Evolutionary conservation across 2,113 vertebrate species (phyloP).

Genomic region (Engystomops pustulosus): DNA sequence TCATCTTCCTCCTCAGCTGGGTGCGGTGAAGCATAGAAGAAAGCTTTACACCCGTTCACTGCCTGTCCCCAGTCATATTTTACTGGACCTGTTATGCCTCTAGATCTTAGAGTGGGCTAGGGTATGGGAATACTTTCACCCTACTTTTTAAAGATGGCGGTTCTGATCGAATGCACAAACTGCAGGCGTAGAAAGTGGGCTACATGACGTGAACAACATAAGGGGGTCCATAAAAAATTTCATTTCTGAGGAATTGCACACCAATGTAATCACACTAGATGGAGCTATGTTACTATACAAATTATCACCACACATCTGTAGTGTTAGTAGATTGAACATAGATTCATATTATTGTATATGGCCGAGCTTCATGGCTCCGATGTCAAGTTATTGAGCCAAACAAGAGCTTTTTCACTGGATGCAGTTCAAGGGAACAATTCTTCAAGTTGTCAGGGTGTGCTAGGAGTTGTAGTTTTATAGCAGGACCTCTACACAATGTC

Average conservation of each 20-base stretch:
- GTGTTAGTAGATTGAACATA: not conserved
- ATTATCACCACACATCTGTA: not conserved
- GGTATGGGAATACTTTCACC: not conserved
- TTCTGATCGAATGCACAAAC: too few species aligned
- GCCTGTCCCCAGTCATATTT: not conserved
- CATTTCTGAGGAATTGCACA: not conserved
- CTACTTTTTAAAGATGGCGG: too few species aligned
- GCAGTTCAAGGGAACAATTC: not conserved
- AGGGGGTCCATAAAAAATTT: not conserved
- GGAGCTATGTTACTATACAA: constrained; percentile 16
- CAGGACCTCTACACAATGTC: too few species aligned
- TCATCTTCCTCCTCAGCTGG: constrained; percentile 37
- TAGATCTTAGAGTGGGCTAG: not conserved
- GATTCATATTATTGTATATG: not conserved
- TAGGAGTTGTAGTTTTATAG: not conserved
- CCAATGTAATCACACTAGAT: not conserved
- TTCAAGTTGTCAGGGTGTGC: not conserved
- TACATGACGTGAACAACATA: too few species aligned
- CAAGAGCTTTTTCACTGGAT: not conserved
- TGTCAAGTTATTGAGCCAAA: not conserved
- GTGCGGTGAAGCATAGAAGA: constrained; percentile 12
- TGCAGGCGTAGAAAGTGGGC: not conserved
- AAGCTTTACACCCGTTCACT: constrained; percentile 1
- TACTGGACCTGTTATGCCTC: not conserved
- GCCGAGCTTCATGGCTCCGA: not conserved